A percentile compares a stretch with the other conserved stretches of the same genome.
phyloP scores from a whole-genome alignment of 2,888 invertebrate species.

The Ochropleura leucogaster region DNA sequence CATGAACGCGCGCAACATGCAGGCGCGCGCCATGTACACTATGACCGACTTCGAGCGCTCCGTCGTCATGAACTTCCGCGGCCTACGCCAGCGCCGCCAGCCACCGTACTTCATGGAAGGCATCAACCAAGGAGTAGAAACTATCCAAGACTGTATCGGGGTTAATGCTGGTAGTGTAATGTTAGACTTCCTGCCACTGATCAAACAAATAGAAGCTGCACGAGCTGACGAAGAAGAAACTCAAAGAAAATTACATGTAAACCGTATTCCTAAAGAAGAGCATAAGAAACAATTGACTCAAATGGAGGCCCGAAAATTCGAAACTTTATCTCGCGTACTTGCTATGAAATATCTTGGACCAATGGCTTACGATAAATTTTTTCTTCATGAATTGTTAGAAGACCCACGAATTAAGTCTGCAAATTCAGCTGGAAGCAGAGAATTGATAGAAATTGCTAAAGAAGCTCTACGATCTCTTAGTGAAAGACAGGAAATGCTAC shows the following conservation, averaged over 20 bases:
- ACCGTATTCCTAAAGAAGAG: slow-evolving; percentile 82
- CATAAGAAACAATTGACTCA: slow-evolving; percentile 82
- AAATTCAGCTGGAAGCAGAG: slow-evolving; percentile 79
- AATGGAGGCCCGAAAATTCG: slow-evolving; percentile 83
- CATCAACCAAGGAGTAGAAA: slow-evolving; percentile 86
- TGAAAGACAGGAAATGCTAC: slow-evolving; percentile 86
- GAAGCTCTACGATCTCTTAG: slow-evolving; percentile 82
- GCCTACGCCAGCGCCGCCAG: slow-evolving; percentile 78
- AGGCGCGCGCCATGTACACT: slow-evolving; percentile 86
- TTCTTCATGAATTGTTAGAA: slow-evolving; percentile 79
- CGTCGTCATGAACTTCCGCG: slow-evolving; percentile 86
- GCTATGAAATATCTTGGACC: slow-evolving; percentile 88
- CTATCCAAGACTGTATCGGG: slow-evolving; percentile 88
- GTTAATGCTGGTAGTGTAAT: slow-evolving; percentile 84
- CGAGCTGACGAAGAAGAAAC: slow-evolving; percentile 74
- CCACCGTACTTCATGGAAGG: slow-evolving; percentile 87
- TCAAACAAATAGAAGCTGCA: slow-evolving; percentile 79
- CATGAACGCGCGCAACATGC: slow-evolving; percentile 86
- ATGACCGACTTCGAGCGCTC: slow-evolving; percentile 87
- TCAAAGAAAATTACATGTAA: slow-evolving; percentile 75
- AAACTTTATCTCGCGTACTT: slow-evolving; percentile 83
- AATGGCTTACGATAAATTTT: slow-evolving; percentile 88
- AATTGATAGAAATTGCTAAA: slow-evolving; percentile 75
- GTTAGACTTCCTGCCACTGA: slow-evolving; percentile 85
- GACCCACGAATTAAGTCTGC: slow-evolving; percentile 83